Evolutionary conservation across 2,113 vertebrate genomes (phyloP).

Genomic region (Cnemophilus loriae): DNA sequence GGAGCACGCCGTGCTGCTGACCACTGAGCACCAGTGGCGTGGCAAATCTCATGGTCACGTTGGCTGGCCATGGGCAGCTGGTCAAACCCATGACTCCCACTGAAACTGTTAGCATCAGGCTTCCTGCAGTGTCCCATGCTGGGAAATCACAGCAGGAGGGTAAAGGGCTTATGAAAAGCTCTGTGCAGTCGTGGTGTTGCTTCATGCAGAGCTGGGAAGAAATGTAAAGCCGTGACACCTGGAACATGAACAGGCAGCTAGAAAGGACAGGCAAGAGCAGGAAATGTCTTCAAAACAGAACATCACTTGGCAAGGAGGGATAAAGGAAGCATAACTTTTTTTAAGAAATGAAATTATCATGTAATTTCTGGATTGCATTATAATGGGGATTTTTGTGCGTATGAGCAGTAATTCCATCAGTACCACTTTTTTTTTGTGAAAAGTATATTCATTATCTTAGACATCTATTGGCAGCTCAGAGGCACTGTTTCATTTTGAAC

Average conservation of each 20-base stretch:
- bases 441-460: neutral
- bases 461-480: neutral
- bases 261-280: neutral
- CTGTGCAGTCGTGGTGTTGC: fast-evolving
- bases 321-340: neutral
- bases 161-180: neutral
- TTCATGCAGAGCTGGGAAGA: neutral
- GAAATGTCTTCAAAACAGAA: neutral
- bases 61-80: neutral
- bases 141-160: neutral
- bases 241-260: fast-evolving
- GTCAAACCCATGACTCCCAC: neutral
- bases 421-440: neutral
- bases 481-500: neutral
- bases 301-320: neutral
- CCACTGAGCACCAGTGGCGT: fast-evolving
- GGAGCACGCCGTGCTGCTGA: fast-evolving
- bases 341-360: neutral
- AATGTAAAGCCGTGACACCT: neutral
- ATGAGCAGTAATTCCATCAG: neutral
- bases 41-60: neutral
- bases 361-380: neutral
- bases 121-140: neutral
- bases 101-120: neutral
- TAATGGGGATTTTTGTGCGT: fast-evolving